Conservation (phyloP, 2,113 vertebrate genomes). For the Symphodus melops region DNA sequence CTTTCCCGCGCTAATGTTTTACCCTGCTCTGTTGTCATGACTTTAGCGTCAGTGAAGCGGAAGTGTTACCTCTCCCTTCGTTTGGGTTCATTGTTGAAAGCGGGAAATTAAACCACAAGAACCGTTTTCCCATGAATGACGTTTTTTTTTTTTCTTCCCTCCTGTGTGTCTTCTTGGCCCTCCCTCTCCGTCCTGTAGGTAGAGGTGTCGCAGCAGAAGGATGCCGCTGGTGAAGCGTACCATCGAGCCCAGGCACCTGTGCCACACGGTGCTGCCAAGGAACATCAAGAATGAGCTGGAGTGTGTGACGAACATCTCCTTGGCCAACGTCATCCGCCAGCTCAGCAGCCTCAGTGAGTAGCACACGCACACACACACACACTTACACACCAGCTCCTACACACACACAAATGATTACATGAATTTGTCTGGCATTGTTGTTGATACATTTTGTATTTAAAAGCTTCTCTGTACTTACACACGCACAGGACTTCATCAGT, state of each 20-base stretch:
- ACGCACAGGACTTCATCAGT: too few species aligned
- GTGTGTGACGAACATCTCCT: constrained; percentile 98
- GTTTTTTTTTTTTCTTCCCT: not conserved
- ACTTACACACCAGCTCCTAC: too few species aligned
- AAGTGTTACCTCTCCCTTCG: not conserved
- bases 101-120: not conserved
- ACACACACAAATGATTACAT: not conserved
- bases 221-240: constrained; percentile 99
- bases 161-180: too few species aligned
- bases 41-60: not conserved
- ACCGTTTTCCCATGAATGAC: constrained; percentile 1
- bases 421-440: not conserved
- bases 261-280: constrained; percentile 95
- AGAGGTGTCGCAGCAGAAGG: constrained; percentile 84
- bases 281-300: constrained; percentile 98
- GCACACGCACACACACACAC: not conserved
- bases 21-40: not conserved
- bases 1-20: not conserved
- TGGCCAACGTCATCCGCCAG: constrained; percentile 98
- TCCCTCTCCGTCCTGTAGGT: constrained; percentile 67
- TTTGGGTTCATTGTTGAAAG: not conserved
- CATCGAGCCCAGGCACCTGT: constrained; percentile 98
- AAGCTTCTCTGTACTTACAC: too few species aligned
- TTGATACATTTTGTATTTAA: too few species aligned
- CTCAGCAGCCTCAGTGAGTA: constrained; percentile 98